These are phyloP conservation scores for Neoarius graeffei DNA, from an alignment of 2,113 vertebrate species.

Conservation along the genomic window DNA sequence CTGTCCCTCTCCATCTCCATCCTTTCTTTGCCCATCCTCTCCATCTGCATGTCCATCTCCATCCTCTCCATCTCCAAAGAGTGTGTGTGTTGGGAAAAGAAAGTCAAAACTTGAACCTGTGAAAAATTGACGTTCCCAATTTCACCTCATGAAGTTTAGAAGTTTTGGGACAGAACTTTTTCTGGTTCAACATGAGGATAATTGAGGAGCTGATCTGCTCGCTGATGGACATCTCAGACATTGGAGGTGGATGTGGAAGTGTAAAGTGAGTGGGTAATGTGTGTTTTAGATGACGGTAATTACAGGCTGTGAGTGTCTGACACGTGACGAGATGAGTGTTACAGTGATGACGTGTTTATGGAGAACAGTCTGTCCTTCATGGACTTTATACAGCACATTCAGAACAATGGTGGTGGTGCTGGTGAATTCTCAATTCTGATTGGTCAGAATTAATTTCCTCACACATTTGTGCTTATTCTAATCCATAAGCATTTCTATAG, in stretches of 20 bases:
- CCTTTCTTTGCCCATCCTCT: neutral
- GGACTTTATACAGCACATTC: neutral
- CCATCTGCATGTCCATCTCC: neutral
- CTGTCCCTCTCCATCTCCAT: neutral
- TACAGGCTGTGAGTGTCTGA: neutral
- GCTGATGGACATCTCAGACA: neutral
- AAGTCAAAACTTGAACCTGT: neutral
- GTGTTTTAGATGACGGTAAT: conserved; percentile 17
- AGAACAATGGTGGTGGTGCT: neutral
- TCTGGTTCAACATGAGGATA: neutral
- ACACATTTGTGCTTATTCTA: neutral
- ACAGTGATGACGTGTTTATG: conserved; percentile 16
- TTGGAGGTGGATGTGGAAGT: neutral
- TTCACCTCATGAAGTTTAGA: neutral
- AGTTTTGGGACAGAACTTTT: neutral
- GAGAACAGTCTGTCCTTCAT: neutral
- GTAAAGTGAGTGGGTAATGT: neutral
- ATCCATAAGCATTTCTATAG: neutral
- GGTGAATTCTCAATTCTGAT: too few relatives aligned
- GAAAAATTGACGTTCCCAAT: neutral
- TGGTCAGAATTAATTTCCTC: neutral
- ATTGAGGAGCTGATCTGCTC: neutral
- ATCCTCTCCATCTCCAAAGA: neutral
- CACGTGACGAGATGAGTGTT: neutral
- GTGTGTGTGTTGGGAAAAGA: neutral